Evolutionary conservation across 2,797 vertebrate genomes (phyloP), one percentile per base, ranked within the genome.

Genomic region (Macropus fuliginosus): DNA sequence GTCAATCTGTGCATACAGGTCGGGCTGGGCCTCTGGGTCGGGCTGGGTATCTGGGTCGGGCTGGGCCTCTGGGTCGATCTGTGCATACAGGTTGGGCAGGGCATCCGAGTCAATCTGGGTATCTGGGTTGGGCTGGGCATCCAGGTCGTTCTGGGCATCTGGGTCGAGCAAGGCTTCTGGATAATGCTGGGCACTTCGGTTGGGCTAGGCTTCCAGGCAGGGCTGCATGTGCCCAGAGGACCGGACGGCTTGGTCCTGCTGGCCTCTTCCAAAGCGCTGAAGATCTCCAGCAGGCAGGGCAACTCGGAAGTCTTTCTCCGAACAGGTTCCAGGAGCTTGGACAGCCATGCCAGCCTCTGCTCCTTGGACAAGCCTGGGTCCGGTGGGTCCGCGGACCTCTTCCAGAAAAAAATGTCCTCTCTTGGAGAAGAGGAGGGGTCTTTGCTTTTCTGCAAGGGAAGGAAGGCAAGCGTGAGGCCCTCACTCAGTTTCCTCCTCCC

Each of bases 241-340:
- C 40, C 27, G 21, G 14, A 9, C 27, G 9, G 24, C 74, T 87
- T 87, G 24, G 74, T 28, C 74, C 9, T 87, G 3, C 40, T 27
- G 40, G 12, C 40, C 5, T 87, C 24, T 0, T 87, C 74, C 40
- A 87, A 50, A 27, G 10, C 21, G 1, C 9, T 50, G 40, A 87
- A 27, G 74, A 87, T 57, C 97, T 96, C 97, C 97, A 97, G 96
- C 24, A 95, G 96, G 93, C 55, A 97, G 55, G 95, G 6, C 10
- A 87, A 50, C 9, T 87, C 27, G 13, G 18, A 9, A 52, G 55
- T 13, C 55, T 28, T 27, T 16, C 5, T 74, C 62, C 94, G 91
- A 96, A 93, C 56, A n/a, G 59, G 34, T 2, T 59, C 55, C 94
- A 14, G 56, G 40, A 90, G 40, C 54, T n/a, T 55, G 74, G 59